phyloP scores from a whole-genome alignment of 2,888 invertebrate genomes.

The Trichopria drosophilae region DNA sequence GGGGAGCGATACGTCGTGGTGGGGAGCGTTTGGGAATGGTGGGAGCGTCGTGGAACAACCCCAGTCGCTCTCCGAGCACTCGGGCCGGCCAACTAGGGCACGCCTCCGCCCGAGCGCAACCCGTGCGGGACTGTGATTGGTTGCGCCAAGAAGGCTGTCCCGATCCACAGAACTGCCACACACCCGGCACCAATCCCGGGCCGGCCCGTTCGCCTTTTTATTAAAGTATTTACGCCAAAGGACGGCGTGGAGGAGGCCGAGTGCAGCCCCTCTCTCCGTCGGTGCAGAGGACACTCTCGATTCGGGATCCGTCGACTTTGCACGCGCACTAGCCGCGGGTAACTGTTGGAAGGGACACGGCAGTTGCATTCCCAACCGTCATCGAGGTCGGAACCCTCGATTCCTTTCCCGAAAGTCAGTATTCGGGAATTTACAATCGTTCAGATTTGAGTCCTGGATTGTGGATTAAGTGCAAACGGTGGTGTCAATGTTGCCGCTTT shows the following conservation, averaged over 20 bases:
- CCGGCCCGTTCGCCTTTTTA: slow-evolving; percentile 45
- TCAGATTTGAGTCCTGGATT: too few species aligned
- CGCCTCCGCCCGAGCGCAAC: slow-evolving; percentile 41
- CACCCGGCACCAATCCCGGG: slow-evolving; percentile 41
- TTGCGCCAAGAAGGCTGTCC: slow-evolving; percentile 44
- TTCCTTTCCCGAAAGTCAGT: too few species aligned
- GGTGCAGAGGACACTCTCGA: slow-evolving; percentile 53
- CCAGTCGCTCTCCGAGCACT: slow-evolving; percentile 6
- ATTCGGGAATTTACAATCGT: too few species aligned
- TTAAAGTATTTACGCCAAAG: slow-evolving; percentile 47
- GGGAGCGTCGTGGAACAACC: too few species aligned
- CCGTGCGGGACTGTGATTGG: slow-evolving; percentile 44
- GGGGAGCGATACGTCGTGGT: too few species aligned
- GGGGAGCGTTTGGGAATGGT: too few species aligned
- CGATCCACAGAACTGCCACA: slow-evolving; percentile 39
- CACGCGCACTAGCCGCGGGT: slow-evolving; percentile 31
- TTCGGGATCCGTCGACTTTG: slow-evolving; percentile 52
- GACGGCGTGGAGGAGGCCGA: slow-evolving; percentile 44
- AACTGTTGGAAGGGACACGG: slow-evolving; percentile 33
- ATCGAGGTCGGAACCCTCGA: background rate
- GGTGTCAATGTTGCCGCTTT: too few species aligned
- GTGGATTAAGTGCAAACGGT: too few species aligned
- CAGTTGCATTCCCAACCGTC: background rate
- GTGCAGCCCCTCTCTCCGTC: slow-evolving; percentile 37
- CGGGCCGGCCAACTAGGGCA: slow-evolving; percentile 14